Conservation (phyloP, 2,113 vertebrate species). For the Isichthys henryi region DNA sequence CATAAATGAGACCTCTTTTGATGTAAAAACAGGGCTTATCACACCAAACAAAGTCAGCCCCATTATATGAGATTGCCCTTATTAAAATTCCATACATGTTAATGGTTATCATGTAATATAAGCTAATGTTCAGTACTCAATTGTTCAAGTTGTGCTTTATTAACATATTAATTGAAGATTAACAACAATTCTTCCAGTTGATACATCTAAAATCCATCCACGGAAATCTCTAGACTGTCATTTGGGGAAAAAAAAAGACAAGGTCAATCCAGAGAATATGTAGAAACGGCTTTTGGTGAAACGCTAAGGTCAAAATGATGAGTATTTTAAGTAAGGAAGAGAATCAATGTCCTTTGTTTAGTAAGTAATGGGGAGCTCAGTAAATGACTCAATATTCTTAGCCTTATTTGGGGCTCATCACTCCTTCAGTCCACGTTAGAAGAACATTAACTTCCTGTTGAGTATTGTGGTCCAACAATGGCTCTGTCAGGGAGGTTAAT, state of each 20-base stretch:
- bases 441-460: slow-evolving; percentile 3
- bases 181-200: neutral
- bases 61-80: neutral
- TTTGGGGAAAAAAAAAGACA: neutral
- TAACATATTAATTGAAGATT: neutral
- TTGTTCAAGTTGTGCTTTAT: neutral
- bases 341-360: neutral
- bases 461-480: neutral
- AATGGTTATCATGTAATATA: neutral
- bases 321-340: neutral
- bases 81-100: neutral
- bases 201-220: neutral
- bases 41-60: neutral
- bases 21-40: neutral
- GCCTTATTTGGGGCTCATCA: neutral
- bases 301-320: neutral
- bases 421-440: neutral
- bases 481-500: neutral
- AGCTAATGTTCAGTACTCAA: neutral
- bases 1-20: neutral
- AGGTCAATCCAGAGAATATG: neutral
- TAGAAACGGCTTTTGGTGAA: neutral
- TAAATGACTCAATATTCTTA: neutral
- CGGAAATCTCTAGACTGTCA: neutral
- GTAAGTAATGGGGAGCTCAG: neutral